Percentiles rank a stretch among this genome's conserved stretches.
Evolutionary conservation across 2,888 invertebrate species (phyloP).

Genomic region (Trisateles emortualis): DNA sequence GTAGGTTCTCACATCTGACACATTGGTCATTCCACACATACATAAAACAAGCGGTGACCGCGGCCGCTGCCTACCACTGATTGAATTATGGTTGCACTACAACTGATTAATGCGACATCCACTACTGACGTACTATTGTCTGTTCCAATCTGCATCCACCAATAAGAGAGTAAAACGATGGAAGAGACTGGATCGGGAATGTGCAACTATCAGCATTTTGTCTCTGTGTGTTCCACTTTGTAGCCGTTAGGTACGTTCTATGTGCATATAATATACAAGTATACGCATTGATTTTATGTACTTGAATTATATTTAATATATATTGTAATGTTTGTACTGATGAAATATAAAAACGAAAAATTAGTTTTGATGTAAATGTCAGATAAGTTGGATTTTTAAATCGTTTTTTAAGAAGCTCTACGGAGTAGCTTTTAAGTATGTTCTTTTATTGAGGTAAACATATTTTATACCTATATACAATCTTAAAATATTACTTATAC

Average conservation of each 20-base stretch:
- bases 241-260: slow-evolving; percentile 32
- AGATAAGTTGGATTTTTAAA: too few relatives aligned
- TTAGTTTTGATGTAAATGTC: too few relatives aligned
- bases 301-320: neutral
- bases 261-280: neutral
- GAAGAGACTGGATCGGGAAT: slow-evolving; percentile 56
- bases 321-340: neutral
- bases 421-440: too few relatives aligned
- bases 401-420: too few relatives aligned
- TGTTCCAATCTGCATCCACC: slow-evolving; percentile 79
- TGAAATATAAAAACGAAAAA: too few relatives aligned
- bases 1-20: slow-evolving; percentile 52
- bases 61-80: slow-evolving; percentile 62
- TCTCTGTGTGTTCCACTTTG: slow-evolving; percentile 52
- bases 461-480: neutral
- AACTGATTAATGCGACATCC: slow-evolving; percentile 86
- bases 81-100: slow-evolving; percentile 85
- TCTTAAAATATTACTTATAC: neutral
- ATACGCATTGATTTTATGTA: neutral
- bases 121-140: slow-evolving; percentile 83
- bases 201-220: slow-evolving; percentile 69
- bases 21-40: slow-evolving; percentile 73
- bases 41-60: slow-evolving; percentile 72
- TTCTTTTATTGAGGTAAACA: too few relatives aligned
- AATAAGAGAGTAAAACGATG: slow-evolving; percentile 66